These are phyloP conservation scores for Patagioenas fasciata DNA, from an alignment of 2,113 vertebrate genomes.

Conservation along the genomic window DNA sequence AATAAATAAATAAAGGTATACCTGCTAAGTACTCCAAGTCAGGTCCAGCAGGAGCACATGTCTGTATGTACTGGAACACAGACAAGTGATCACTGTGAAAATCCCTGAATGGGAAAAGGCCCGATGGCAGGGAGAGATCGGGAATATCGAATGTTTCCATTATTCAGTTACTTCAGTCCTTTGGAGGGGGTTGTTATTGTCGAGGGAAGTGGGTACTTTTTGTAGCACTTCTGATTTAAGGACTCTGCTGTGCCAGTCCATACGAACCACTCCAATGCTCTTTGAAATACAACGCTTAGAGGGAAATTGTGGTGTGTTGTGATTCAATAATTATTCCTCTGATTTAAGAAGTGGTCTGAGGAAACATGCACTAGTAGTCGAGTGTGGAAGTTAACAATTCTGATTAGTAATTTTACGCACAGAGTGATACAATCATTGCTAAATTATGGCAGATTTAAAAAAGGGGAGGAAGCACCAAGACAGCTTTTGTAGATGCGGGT, in stretches of 20 bases:
- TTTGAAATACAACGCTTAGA: not conserved
- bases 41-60: not conserved
- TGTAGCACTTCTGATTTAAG: not conserved
- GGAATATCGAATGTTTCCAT: not conserved
- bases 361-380: not conserved
- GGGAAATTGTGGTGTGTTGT: not conserved
- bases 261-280: not conserved
- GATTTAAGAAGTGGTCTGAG: not conserved
- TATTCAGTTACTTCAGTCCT: not conserved
- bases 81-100: not conserved
- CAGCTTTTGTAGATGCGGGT: not conserved
- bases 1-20: not conserved
- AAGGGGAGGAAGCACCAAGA: not conserved
- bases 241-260: not conserved
- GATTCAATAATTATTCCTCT: not conserved
- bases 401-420: not conserved
- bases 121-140: not conserved
- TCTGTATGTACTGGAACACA: not conserved
- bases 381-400: not conserved
- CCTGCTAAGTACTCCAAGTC: not conserved
- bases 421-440: not conserved
- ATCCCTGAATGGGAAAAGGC: not conserved
- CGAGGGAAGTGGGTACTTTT: fast-evolving
- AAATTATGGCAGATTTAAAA: not conserved
- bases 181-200: not conserved